Conservation (phyloP, 2,888 invertebrate genomes). For the Dione juno region DNA sequence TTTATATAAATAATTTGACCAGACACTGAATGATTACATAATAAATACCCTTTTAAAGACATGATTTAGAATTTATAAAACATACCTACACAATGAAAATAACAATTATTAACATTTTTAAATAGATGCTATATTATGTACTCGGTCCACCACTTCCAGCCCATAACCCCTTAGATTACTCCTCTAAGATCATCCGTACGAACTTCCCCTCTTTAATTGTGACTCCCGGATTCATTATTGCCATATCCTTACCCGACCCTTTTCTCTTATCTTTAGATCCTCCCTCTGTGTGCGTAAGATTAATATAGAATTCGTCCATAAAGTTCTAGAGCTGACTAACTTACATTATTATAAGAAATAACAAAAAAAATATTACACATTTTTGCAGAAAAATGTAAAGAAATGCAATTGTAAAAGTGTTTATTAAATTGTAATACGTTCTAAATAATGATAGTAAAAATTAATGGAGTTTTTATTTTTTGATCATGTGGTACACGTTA, state of each 20-base stretch:
- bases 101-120: not conserved
- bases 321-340: not conserved
- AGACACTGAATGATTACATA: no score
- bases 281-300: slow-evolving; percentile 50
- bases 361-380: no score
- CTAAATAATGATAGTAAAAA: no score
- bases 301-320: slow-evolving; percentile 15
- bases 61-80: no score
- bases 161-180: slow-evolving; percentile 65
- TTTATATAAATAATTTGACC: no score
- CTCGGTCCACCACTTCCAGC: slow-evolving; percentile 47
- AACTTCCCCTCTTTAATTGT: slow-evolving; percentile 82
- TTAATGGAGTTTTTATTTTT: no score
- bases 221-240: slow-evolving; percentile 79
- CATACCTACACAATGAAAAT: no score
- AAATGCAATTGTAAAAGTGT: no score
- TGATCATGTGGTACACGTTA: no score
- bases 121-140: slow-evolving; percentile 24
- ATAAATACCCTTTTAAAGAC: no score
- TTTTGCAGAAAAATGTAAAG: no score
- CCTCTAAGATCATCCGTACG: slow-evolving; percentile 78
- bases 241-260: slow-evolving; percentile 76
- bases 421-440: no score
- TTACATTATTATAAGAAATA: not conserved
- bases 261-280: slow-evolving; percentile 72